Base-by-base conservation (phyloP, 2,797 vertebrate species). In the Enteromius paludinosus region DNA sequence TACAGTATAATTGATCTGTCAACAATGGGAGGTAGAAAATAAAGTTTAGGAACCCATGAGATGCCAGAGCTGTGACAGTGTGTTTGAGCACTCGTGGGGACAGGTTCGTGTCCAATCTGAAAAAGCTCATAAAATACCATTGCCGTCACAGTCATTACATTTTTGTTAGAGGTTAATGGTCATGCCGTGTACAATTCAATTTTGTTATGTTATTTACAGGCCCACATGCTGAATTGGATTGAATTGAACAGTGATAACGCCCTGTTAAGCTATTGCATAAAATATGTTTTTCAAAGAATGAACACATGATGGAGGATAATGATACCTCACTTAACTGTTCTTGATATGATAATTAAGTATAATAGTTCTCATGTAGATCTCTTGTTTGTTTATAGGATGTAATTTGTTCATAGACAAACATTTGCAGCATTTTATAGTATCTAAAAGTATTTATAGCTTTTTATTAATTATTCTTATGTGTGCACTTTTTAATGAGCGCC, bases 171-270 rank as follows among this genome's bases (percentile, higher is more conserved):
- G 30, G 35, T 65, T 33, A 9, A 18, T 8, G 33, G 62, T 35
- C 62, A 65, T 35, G 18, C 62, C 20, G 3, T 35, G 30, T 65
- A 30, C 11, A 5, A 25, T 62, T 62, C 30, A 35, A 73, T 38
- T 33, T 54, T 0, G 15, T 35, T 2, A 10, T 33, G 30, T 20
- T 4, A 35, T 38, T 33, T 8, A 35, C 33, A 54, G 9, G 20
- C 52, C 8, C 33, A 75, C 33, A 25, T 28, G 7, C 72, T 74
- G n/a, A 33, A 75, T 75, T 28, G 43, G 33, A n/a, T 75, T n/a
- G n/a, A n/a, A n/a, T n/a, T n/a, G n/a, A 38, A 38, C 20, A 41
- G 33, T 38, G 12, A 35, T 41, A 59, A 41, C 14, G 14, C 56
- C 52, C 23, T 54, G n/a, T 41, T 75, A 75, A 17, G 20, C 54